These are phyloP conservation scores for Heteractis magnifica DNA, from an alignment of 92 coral and sea anemone species.

Conservation along the genomic window DNA sequence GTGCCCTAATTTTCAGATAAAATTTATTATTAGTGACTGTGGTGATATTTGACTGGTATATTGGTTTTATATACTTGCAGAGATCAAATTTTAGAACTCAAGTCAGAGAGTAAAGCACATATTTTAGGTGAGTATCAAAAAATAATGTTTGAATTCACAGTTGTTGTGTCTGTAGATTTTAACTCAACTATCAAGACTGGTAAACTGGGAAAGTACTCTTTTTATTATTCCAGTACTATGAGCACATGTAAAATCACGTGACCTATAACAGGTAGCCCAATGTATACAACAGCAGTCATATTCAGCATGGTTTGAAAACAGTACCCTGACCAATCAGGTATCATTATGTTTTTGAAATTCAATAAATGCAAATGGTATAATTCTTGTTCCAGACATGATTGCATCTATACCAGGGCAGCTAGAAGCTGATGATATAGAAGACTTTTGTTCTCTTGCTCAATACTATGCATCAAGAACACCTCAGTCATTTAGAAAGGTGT, in stretches of 20 bases:
- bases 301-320: neutral
- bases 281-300: neutral
- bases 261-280: no score
- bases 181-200: no score
- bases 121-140: conserved; percentile 70
- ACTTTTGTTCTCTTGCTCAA: conserved; percentile 94
- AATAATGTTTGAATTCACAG: neutral
- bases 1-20: no score
- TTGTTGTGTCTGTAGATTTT: no score
- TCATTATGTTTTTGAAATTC: neutral
- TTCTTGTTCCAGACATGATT: conserved; percentile 60
- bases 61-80: conserved; percentile 28
- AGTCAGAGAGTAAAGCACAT: conserved; percentile 74
- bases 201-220: no score
- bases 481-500: conserved; percentile 97
- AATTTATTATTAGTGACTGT: neutral
- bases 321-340: neutral
- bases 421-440: conserved; percentile 97
- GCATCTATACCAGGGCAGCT: conserved; percentile 90
- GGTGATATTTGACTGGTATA: neutral
- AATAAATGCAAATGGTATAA: neutral
- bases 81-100: conserved; percentile 74
- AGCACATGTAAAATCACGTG: no score
- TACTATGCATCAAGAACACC: conserved; percentile 98
- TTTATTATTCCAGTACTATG: no score